Evolutionary conservation across 2,888 invertebrate genomes (phyloP), one percentile per base, ranked within the genome.

Genomic region (Pollenia labialis): DNA sequence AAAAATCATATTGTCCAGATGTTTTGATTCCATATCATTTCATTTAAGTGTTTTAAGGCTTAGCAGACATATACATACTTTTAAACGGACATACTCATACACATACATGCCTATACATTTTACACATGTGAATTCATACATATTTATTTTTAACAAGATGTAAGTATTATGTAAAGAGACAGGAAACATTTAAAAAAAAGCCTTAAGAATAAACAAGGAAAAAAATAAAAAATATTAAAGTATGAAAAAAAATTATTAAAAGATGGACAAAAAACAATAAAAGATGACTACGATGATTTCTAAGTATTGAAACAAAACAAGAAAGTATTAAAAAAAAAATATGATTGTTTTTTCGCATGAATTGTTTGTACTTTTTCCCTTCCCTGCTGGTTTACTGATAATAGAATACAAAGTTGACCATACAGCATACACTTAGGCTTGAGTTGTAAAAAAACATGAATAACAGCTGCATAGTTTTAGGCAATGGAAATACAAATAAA

Each of bases 341-440:
- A 92, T 92, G 92, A 92, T 92, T 92, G 90, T 91, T 90, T 92
- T 92, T 92, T 90, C 92, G 90, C 92, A 90, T 92, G 92, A 92
- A 91, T 91, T 91, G 90, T 89, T 92, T 92, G 90, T 90, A 90
- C 90, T 91, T 52, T 52, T 0, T 54, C 42, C 56, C 16, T 11
- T 46, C 42, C 11, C 46, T 18, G 52, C 44, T 18, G 75, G 42
- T 16, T 9, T 40, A 64, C 48, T 40, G 77, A 44, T 32, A 68
- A 69, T 68, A 58, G 16, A 54, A 68, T 52, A 52, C 9, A n/a
- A 7, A n/a, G 54, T 71, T 69, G 76, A 76, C 75, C 58, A 83
- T 76, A 44, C 32, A 56, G 62, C 80, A 85, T 82, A 79, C 56
- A 75, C 71, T 83, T 76, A 60, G 66, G 80, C 58, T 72, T 50